Base-by-base conservation (phyloP, 23 tunicate genomes). In the Trididemnum miniatum region DNA sequence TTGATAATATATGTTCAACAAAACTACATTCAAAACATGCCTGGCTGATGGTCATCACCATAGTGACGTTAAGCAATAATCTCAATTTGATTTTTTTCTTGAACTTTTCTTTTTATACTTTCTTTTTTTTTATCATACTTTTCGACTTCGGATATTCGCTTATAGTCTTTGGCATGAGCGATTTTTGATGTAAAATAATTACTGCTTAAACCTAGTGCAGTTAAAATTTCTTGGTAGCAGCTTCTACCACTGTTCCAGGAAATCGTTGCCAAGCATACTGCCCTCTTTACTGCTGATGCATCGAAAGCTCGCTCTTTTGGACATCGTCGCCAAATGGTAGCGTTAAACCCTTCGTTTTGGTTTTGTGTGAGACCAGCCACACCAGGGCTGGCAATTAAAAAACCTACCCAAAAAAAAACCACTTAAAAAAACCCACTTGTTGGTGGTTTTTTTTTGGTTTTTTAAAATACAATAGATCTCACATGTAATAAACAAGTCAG, bases 361-460 rank as follows among this genome's bases (percentile, higher is more conserved):
- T 71, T 71, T 32, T 71, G 76, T 71, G 76, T 31, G n/a, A 71
- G 44, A 12, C 76, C 76, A 71, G 20, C 76, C 37, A 28, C 76
- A 71, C 76, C n/a, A n/a, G n/a, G n/a, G n/a, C n/a, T n/a, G n/a
- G n/a, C n/a, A n/a, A n/a, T n/a, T n/a, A n/a, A n/a, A n/a, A n/a
- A n/a, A n/a, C n/a, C n/a, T 15, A 7, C 71, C 9, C 71, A 7
- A 15, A n/a, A 64, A 64, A 12, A 64, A 64, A 26, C 7, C 25
- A n/a, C n/a, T n/a, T n/a, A n/a, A n/a, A n/a, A n/a, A n/a, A n/a
- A n/a, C n/a, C n/a, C n/a, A n/a, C n/a, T n/a, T n/a, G n/a, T n/a
- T n/a, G n/a, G n/a, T n/a, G n/a, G n/a, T n/a, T n/a, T n/a, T n/a
- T n/a, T n/a, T n/a, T n/a, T n/a, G n/a, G n/a, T n/a, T n/a, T n/a